Base-by-base conservation (phyloP, 2,888 invertebrate species). In the Ashinkailepas kermadecensis region DNA sequence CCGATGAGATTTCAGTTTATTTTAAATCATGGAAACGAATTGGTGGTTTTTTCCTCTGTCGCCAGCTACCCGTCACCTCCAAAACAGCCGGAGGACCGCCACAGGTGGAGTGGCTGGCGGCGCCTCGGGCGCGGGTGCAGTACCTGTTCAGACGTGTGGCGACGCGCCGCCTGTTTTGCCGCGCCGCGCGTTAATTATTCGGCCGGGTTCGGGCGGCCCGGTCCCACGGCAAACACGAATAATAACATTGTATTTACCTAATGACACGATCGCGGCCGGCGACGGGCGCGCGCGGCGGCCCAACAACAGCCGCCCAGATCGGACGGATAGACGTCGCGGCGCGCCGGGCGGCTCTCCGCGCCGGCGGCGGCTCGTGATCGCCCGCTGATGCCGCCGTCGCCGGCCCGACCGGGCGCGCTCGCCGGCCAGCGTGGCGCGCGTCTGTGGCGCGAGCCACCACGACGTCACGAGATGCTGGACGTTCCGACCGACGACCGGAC, bases 241-340 rank as follows among this genome's bases (percentile, higher is more conserved):
- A 74, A 74, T 54, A 74, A 74, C 74, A 74, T 54, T 74, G 74
- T 74, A 74, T 74, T 74, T 74, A 74, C 74, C 74, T 74, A 74
- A 74, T 74, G 74, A 74, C 74, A 74, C 74, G 74, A 54, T 74
- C 39, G 15, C 74, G 74, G 39, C 39, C 70, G 59, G 74, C 21
- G 23, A 39, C 74, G 74, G 23, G 8, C 74, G 39, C 54, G 54
- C 39, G 70, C 70, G n/a, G 9, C 39, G 54, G 54, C 18, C 74
- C 74, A 54, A 54, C 6, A 74, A 74, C 54, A 39, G 54, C 15
- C 74, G 18, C 23, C 65, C 65, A 65, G 65, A 65, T 65, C n/a
- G 65, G 65, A 18, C 23, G n/a, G 15, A n/a, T 13, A 10, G 65
- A 23, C 65, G 0, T 2, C 23, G 21, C 21, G 65, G 23, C 9